Evolutionary conservation across 2,113 vertebrate genomes (phyloP).

Genomic region (Colistium nudipinnis): DNA sequence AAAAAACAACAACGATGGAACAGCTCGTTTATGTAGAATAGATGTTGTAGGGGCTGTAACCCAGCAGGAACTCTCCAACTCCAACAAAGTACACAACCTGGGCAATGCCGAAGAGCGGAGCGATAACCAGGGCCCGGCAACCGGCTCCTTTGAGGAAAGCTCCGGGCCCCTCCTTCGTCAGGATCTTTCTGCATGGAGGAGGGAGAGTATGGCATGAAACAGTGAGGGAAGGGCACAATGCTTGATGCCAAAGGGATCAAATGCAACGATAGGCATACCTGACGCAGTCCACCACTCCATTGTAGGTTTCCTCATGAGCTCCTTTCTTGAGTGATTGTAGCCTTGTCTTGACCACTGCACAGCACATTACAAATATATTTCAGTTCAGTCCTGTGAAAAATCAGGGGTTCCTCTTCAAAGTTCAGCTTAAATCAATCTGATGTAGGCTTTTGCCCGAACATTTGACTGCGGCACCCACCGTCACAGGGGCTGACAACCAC

Average conservation of each 20-base stretch:
- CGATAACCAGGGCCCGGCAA: slow-evolving; percentile 85
- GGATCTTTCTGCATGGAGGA: slow-evolving; percentile 79
- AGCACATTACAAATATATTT: background rate
- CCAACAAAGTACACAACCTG: slow-evolving; percentile 86
- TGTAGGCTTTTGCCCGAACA: no score
- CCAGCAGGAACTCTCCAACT: slow-evolving; percentile 84
- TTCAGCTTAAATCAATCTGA: no score
- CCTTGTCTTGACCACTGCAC: slow-evolving; percentile 85
- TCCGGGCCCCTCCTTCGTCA: slow-evolving; percentile 82
- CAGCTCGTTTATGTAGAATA: slow-evolving; percentile 70
- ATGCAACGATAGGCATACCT: slow-evolving; percentile 64
- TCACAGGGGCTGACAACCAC: slow-evolving; percentile 86
- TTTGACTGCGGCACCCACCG: slow-evolving; percentile 67
- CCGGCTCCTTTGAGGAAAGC: slow-evolving; percentile 85
- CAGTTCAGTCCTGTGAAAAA: background rate
- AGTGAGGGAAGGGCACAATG: background rate
- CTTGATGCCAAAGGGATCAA: background rate
- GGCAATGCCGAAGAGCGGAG: slow-evolving; percentile 87
- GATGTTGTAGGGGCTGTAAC: slow-evolving; percentile 77
- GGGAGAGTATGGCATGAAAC: background rate
- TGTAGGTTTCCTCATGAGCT: slow-evolving; percentile 84
- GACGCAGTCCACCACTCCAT: slow-evolving; percentile 83
- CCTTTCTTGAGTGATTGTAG: slow-evolving; percentile 84
- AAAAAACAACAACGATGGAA: slow-evolving; percentile 26
- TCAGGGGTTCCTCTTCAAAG: background rate